phyloP scores from a whole-genome alignment of 1,140 invertebrate species.

The Diploscapter pachys region DNA sequence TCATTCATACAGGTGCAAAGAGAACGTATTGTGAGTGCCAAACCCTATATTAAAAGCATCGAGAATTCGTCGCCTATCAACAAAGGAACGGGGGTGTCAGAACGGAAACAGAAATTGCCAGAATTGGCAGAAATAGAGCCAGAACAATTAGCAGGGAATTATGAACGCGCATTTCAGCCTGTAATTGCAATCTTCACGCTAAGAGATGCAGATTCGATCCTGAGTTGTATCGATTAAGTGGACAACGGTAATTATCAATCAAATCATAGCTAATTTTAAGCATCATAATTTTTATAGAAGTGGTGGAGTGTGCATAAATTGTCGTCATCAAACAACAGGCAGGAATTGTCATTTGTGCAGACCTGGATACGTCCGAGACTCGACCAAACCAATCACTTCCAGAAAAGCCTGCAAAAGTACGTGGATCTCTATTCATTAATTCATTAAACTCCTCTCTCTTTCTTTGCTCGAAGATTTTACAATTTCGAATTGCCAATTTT shows the following conservation, averaged over 20 bases:
- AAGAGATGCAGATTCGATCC: constrained; percentile 95
- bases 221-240: constrained; percentile 94
- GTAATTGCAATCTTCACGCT: constrained; percentile 96
- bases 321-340: constrained; percentile 85
- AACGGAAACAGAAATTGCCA: too few species aligned
- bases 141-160: too few species aligned
- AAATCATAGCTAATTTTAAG: background rate
- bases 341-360: constrained; percentile 95
- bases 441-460: too few species aligned
- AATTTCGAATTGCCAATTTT: constrained; percentile 4
- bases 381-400: constrained; percentile 84
- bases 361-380: constrained; percentile 91
- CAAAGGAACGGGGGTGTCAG: too few species aligned
- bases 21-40: too few species aligned
- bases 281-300: constrained; percentile 65
- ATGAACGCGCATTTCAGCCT: constrained; percentile 71
- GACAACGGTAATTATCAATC: constrained; percentile 63
- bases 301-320: constrained; percentile 91
- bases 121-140: too few species aligned
- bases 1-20: too few species aligned
- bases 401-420: constrained; percentile 94
- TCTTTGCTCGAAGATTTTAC: constrained; percentile 8
- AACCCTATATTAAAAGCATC: too few species aligned
- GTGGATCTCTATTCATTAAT: constrained; percentile 14
- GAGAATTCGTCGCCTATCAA: too few species aligned